Base-by-base conservation (phyloP, 1,140 invertebrate species). In the Drosophila santomea region DNA sequence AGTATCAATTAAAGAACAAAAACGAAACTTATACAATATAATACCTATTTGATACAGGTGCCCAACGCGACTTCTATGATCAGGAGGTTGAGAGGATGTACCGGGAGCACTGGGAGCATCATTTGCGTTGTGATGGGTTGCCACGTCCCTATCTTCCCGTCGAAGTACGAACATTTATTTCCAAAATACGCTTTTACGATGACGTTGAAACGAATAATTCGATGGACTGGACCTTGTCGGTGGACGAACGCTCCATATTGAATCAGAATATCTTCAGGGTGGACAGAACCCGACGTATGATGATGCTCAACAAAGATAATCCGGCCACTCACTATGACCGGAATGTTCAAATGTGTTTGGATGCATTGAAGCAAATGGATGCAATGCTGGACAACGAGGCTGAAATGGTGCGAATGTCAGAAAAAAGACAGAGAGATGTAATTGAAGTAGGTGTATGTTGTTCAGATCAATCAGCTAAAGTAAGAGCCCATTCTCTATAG, bases 111-210 rank as follows among this genome's bases (percentile, higher is more conserved):
- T 91, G 90, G 90, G 58, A 74, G 0, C 63, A 69, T 20, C 76
- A 67, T 43, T 15, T 90, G 39, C 68, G 66, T 10, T 91, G 90
- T 8, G 76, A 82, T 60, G 86, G 83, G 0, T 14, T 91, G n/a
- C 90, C 90, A 0, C 73, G 69, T 6, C 76, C 90, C 3, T 64
- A 77, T 57, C 11, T 55, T 2, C 86, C 90, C 8, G 66, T 79
- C 11, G 86, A 90, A 35, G 71, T 91, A 35, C 75, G 90, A 5
- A 61, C 61, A 1, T 89, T 88, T 71, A 43, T 90, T 2, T 69
- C 50, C 2, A 74, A 80, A 41, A 59, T 67, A 14, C 73, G 72
- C 0, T 38, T 71, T 23, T 80, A 44, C 17, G 80, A 86, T n/a
- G 45, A 72, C 0, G 44, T 74, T 3, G 51, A 67, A 17, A 32